Evolutionary conservation across 2,888 invertebrate genomes (phyloP).

Genomic region (Epicampocera succincta): DNA sequence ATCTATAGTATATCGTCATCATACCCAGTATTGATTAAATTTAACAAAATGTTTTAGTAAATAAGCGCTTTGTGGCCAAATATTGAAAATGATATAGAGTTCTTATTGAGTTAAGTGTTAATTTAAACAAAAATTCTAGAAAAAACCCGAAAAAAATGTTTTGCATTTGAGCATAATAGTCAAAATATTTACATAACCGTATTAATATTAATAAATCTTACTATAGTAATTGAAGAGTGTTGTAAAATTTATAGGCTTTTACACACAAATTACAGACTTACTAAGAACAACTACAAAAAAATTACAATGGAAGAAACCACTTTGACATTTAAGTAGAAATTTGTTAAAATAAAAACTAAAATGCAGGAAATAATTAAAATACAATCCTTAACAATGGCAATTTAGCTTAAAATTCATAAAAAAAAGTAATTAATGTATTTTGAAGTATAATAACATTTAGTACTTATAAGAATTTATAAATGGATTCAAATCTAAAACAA

Average conservation of each 20-base stretch:
- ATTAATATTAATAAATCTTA: slow-evolving; percentile 17
- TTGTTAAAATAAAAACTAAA: slow-evolving; percentile 33
- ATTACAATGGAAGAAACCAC: slow-evolving; percentile 72
- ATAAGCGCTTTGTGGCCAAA: slow-evolving; percentile 72
- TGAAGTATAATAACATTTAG: slow-evolving; percentile 42
- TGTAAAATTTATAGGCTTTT: slow-evolving; percentile 36
- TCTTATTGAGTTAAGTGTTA: slow-evolving; percentile 28
- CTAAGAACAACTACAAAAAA: slow-evolving; percentile 35
- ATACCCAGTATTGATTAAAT: slow-evolving; percentile 2
- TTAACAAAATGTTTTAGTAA: slow-evolving; percentile 34
- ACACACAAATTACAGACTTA: slow-evolving; percentile 22
- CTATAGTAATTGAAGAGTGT: slow-evolving; percentile 33
- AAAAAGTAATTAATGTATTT: slow-evolving; percentile 42
- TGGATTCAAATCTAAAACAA: slow-evolving; percentile 53
- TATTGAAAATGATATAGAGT: slow-evolving; percentile 31
- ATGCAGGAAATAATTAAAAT: slow-evolving; percentile 27
- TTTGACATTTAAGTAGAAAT: slow-evolving; percentile 61
- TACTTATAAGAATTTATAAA: slow-evolving; percentile 60
- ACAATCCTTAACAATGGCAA: slow-evolving; percentile 55
- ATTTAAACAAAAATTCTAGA: slow-evolving; percentile 42
- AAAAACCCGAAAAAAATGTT: slow-evolving; percentile 58
- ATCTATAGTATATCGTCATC: slow-evolving; percentile 4
- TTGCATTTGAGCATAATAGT: slow-evolving; percentile 71
- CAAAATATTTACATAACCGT: slow-evolving; percentile 63
- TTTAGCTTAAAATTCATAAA: slow-evolving; percentile 47